Percentiles rank a stretch among this genome's conserved stretches.
These are phyloP conservation scores for Myocastor coypus DNA, from an alignment of 2,113 vertebrate species.

Conservation along the genomic window DNA sequence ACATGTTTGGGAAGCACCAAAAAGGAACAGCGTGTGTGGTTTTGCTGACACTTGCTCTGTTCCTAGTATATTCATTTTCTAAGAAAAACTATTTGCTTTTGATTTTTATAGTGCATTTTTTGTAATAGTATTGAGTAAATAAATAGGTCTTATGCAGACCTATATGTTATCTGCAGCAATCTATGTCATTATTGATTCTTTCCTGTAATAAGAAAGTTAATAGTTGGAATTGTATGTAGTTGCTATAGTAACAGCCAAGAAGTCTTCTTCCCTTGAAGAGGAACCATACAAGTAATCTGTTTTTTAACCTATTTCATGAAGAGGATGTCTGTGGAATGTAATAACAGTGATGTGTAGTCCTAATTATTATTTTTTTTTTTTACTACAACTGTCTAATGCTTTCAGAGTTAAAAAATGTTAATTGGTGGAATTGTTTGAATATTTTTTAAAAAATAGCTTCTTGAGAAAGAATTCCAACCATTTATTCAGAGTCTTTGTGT, in stretches of 20 bases:
- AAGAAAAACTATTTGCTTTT: conserved; percentile 58
- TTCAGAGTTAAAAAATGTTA: conserved; percentile 75
- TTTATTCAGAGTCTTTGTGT: conserved; percentile 5
- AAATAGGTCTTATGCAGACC: conserved; percentile 78
- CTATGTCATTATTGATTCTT: conserved; percentile 85
- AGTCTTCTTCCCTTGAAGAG: conserved; percentile 79
- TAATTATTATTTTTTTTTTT: conserved; percentile 72
- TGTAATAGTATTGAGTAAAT: conserved; percentile 81
- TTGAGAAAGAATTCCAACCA: conserved; percentile 44
- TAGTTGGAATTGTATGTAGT: conserved; percentile 84
- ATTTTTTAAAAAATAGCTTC: conserved; percentile 16
- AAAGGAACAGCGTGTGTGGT: neutral
- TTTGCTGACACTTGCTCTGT: conserved; percentile 57
- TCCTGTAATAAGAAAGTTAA: conserved; percentile 85
- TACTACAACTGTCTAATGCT: conserved; percentile 75
- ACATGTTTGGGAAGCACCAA: conserved; percentile 25
- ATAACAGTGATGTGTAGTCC: conserved; percentile 64
- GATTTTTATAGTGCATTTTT: conserved; percentile 76
- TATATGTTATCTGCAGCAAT: conserved; percentile 85
- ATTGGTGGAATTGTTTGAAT: conserved; percentile 74
- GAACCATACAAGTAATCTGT: conserved; percentile 85
- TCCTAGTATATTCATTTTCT: neutral
- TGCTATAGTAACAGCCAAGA: conserved; percentile 85
- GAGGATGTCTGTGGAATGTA: conserved; percentile 72
- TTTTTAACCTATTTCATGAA: conserved; percentile 85